A percentile compares a stretch with the other conserved stretches of the same genome.
Conservation (phyloP, 2,113 vertebrate genomes). For the Sisor rabdophorus region DNA sequence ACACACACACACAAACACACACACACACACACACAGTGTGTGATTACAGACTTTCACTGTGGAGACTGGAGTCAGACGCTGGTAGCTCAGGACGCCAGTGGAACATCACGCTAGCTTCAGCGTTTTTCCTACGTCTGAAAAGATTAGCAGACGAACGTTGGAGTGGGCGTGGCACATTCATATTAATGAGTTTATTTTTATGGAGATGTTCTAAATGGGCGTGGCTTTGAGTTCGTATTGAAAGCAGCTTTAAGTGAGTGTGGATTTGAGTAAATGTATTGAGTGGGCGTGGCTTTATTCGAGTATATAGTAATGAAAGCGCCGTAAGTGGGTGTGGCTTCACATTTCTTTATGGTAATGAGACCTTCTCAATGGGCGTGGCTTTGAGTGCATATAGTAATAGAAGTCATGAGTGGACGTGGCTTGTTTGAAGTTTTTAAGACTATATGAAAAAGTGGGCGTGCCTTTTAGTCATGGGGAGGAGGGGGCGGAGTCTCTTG, state of each 20-base stretch:
- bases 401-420: too few relatives aligned
- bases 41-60: constrained; percentile 11
- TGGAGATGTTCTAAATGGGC: too few relatives aligned
- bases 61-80: background rate
- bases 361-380: background rate
- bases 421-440: background rate
- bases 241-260: background rate
- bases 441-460: too few relatives aligned
- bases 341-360: background rate
- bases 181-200: too few relatives aligned
- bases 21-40: background rate
- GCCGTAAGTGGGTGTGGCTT: background rate
- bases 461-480: background rate
- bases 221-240: background rate
- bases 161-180: too few relatives aligned
- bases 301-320: background rate
- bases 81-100: background rate
- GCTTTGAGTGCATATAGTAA: background rate
- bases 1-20: background rate
- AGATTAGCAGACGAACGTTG: background rate
- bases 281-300: background rate
- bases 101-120: background rate
- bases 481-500: background rate
- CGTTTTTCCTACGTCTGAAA: background rate
- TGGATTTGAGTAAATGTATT: too few relatives aligned